A percentile compares a stretch with the other conserved stretches of the same genome.
Conservation (phyloP, 1,140 invertebrate species). For the Nasonia longicornis region DNA sequence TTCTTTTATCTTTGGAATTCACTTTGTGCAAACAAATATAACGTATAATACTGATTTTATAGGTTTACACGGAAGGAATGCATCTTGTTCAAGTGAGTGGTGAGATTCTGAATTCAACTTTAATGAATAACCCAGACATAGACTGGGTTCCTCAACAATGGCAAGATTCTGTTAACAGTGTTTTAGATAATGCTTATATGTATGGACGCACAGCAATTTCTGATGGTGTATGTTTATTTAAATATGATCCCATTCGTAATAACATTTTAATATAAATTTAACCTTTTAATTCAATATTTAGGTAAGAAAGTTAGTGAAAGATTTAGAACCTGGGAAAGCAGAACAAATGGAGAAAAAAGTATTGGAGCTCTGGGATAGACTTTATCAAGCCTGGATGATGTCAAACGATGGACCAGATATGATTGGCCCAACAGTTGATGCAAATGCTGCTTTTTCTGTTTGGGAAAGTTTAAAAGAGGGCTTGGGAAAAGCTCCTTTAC, state of each 20-base stretch:
- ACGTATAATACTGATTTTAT: slow-evolving; percentile 49
- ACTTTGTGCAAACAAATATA: slow-evolving; percentile 13
- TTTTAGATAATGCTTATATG: slow-evolving; percentile 91
- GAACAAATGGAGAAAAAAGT: slow-evolving; percentile 91
- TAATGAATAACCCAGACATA: slow-evolving; percentile 89
- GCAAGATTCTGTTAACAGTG: slow-evolving; percentile 85
- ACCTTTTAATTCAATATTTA: slow-evolving; percentile 55
- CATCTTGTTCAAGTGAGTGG: slow-evolving; percentile 90
- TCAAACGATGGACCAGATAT: slow-evolving; percentile 69
- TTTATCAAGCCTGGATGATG: slow-evolving; percentile 93
- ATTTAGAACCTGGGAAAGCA: slow-evolving; percentile 85
- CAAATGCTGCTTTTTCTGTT: slow-evolving; percentile 74
- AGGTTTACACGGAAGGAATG: slow-evolving; percentile 96
- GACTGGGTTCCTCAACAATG: slow-evolving; percentile 73
- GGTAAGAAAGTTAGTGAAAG: slow-evolving; percentile 83
- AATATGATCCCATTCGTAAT: neutral
- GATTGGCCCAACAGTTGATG: slow-evolving; percentile 75
- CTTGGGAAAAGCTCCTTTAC: slow-evolving; percentile 76
- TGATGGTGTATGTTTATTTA: slow-evolving; percentile 73
- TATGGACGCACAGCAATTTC: slow-evolving; percentile 90
- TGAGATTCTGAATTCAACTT: slow-evolving; percentile 90
- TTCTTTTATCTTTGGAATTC: slow-evolving; percentile 20
- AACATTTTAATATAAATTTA: slow-evolving; percentile 24
- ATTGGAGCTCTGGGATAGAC: slow-evolving; percentile 90
- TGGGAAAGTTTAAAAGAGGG: slow-evolving; percentile 81